These are phyloP conservation scores for Vanacampus margaritifer DNA, from an alignment of 2,113 vertebrate species.

Conservation along the genomic window DNA sequence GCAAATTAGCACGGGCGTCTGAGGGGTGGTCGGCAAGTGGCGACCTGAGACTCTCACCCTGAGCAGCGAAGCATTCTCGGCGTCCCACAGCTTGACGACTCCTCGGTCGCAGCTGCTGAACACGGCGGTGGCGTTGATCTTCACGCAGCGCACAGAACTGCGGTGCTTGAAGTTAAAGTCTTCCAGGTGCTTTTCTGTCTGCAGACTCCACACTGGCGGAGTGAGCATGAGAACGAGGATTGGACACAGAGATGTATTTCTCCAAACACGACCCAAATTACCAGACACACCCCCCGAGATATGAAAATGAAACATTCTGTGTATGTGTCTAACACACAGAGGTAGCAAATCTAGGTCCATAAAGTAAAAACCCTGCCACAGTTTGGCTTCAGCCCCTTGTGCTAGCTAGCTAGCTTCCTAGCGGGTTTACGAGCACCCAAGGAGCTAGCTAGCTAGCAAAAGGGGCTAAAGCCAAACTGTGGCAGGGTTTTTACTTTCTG, in stretches of 20 bases:
- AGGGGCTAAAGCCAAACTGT: no score
- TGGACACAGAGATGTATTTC: not conserved
- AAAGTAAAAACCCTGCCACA: no score
- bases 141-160: constrained; percentile 72
- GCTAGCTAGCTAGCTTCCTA: no score
- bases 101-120: constrained; percentile 80
- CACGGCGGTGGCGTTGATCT: constrained; percentile 62
- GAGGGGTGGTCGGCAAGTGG: no score
- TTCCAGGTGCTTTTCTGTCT: constrained; percentile 69
- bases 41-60: constrained; percentile 67
- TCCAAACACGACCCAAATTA: not conserved
- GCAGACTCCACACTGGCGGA: constrained; percentile 81
- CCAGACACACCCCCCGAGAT: no score
- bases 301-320: no score
- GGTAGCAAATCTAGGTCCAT: no score
- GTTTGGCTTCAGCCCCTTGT: no score
- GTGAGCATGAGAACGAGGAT: not conserved
- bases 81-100: constrained; percentile 82
- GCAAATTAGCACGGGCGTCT: not conserved
- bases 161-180: constrained; percentile 79
- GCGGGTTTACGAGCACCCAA: no score
- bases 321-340: no score
- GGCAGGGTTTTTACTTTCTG: no score
- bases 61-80: constrained; percentile 60
- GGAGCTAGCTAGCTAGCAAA: no score